Conservation (phyloP, 2,888 invertebrate species). For the Leucophenga montana region DNA sequence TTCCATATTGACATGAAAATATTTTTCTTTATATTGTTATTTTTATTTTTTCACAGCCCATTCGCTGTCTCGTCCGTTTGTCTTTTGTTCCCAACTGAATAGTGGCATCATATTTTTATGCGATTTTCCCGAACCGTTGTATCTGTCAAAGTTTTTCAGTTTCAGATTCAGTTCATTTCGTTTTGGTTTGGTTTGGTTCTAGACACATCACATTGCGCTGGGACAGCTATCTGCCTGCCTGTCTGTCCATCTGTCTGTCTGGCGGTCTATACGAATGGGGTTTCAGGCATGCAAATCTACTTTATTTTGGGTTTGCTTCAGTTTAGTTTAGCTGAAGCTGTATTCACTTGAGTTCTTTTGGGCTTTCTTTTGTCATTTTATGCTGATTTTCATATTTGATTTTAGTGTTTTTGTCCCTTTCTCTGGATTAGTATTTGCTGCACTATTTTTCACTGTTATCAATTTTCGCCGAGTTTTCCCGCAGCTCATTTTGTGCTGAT, state of each 20-base stretch:
- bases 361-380: conserved; percentile 32
- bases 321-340: conserved; percentile 33
- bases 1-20: conserved; percentile 33
- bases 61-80: conserved; percentile 3
- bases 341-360: conserved; percentile 54
- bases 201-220: not conserved
- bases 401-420: conserved; percentile 5
- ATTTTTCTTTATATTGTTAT: conserved; percentile 3
- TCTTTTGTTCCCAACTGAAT: conserved; percentile 15
- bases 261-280: too few relatives aligned
- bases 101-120: not conserved
- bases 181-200: conserved; percentile 24
- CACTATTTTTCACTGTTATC: not conserved
- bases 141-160: too few relatives aligned
- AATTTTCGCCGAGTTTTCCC: not conserved
- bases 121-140: not conserved
- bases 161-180: not conserved
- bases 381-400: conserved; percentile 22
- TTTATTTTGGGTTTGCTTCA: conserved; percentile 14
- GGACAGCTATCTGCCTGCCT: too few relatives aligned
- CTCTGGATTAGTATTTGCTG: not conserved
- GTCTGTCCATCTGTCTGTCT: too few relatives aligned
- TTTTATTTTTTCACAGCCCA: conserved; percentile 2
- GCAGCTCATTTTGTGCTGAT: not conserved
- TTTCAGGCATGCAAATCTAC: too few relatives aligned